Percentiles rank a stretch among this genome's conserved stretches.
Conservation (phyloP, 2,113 vertebrate genomes). For the Puffinus mauretanicus region DNA sequence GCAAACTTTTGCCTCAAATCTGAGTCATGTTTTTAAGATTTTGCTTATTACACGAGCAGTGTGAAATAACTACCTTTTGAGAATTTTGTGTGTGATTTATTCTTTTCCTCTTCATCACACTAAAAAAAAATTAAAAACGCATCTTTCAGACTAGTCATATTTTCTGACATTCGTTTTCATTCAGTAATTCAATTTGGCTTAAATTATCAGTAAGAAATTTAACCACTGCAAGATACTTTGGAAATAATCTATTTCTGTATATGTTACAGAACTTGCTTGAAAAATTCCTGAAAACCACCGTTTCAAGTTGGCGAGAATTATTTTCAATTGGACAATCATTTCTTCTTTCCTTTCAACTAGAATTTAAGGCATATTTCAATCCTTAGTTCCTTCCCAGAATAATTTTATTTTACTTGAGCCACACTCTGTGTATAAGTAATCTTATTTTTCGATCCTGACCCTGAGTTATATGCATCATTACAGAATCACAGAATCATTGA, state of each 20-base stretch:
- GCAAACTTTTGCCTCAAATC: background rate
- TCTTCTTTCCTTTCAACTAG: background rate
- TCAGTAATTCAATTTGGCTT: background rate
- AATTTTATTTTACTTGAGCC: background rate
- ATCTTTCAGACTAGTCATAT: conserved; percentile 21
- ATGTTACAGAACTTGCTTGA: background rate
- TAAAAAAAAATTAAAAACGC: conserved; percentile 36
- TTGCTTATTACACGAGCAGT: background rate
- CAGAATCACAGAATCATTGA: background rate
- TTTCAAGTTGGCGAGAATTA: background rate
- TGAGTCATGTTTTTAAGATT: background rate
- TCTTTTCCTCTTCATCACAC: conserved; percentile 7
- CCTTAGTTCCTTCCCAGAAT: background rate
- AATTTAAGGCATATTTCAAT: background rate
- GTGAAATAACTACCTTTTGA: background rate
- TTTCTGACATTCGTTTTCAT: background rate
- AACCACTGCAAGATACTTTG: background rate
- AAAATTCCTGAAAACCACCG: background rate
- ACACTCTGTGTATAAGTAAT: background rate
- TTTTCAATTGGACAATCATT: background rate
- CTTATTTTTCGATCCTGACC: background rate
- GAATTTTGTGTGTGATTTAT: background rate
- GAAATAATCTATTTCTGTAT: background rate
- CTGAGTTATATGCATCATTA: background rate
- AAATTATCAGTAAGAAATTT: background rate